Evolutionary conservation across 1,140 invertebrate species (phyloP).

Genomic region (Eriosoma lanigerum): DNA sequence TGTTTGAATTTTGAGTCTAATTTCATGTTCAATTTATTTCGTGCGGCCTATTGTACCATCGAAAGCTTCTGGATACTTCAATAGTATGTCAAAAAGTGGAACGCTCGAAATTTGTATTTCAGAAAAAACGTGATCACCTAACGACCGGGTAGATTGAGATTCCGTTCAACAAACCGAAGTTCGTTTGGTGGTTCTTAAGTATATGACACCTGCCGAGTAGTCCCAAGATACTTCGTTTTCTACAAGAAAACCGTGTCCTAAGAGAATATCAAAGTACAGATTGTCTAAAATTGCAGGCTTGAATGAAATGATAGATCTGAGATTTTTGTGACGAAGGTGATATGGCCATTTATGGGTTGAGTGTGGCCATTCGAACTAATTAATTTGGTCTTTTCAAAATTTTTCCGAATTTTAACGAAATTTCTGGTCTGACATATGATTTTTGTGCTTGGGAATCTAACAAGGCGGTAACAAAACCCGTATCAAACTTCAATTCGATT

Average conservation of each 20-base stretch:
- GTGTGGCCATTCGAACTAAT: slow-evolving; percentile 10
- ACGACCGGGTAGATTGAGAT: neutral
- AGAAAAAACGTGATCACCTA: neutral
- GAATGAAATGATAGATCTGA: neutral
- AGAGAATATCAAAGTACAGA: neutral
- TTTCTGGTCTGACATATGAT: neutral
- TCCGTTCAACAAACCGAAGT: neutral
- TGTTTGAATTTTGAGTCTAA: neutral
- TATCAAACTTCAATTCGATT: neutral
- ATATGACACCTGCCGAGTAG: neutral
- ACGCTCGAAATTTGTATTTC: neutral
- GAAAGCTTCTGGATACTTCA: neutral
- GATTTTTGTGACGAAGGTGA: neutral
- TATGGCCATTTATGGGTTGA: neutral
- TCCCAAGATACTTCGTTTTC: neutral
- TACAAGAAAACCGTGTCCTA: neutral
- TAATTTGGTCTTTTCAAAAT: neutral
- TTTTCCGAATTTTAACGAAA: slow-evolving; percentile 1
- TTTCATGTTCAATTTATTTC: neutral
- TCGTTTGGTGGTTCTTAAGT: neutral
- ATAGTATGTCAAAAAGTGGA: neutral
- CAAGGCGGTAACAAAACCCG: slow-evolving; percentile 2
- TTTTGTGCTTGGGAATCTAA: neutral
- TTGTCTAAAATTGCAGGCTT: neutral
- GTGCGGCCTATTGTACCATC: neutral